Base-by-base conservation (phyloP, 2,797 vertebrate genomes). In the Knipowitschia caucasica region DNA sequence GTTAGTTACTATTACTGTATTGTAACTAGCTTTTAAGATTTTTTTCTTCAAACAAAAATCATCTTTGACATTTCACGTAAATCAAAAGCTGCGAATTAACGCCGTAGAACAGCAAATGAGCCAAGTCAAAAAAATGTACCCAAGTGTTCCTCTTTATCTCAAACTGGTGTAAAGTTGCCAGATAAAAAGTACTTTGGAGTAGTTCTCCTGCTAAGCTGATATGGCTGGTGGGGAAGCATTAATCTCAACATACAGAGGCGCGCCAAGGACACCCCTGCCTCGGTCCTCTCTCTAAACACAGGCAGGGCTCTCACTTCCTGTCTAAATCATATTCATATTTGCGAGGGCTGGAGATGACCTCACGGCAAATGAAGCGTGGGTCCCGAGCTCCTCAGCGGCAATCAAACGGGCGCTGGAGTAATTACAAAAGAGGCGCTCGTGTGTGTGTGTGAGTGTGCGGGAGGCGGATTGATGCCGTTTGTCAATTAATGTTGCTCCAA, bases 401-500 rank as follows among this genome's bases (percentile, higher is more conserved):
- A 88, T 84, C 84, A 84, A 78, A 84, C 62, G 75, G 78, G 65
- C 59, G 80, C 73, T 60, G 55, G 72, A 89, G 83, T 90, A 92
- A 93, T 92, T 89, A 92, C 79, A 88, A 92, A 89, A 75, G 71
- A 70, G 74, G 83, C 70, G 71, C 63, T 86, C 65, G 73, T 85
- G 71, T 64, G 40, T 23, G 40, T 21, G 36, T 65, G 73, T 85
- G 71, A 64, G 40, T 23, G 40, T 21, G 36, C 18, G 87, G 69
- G 73, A 85, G 84, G 86, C 82, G 84, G 89, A 91, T 90, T 89
- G 86, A 91, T 91, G 89, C 67, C 75, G 87, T 90, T 92, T 91
- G 88, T 92, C 89, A 89, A 88, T 92, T 86, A 86, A 75, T 83
- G 77, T 90, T 88, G 89, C 92, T 94, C 82, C 82, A 81, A 91